A percentile compares a stretch with the other conserved stretches of the same genome.
phyloP scores from a whole-genome alignment of 30 jellyfish, hydroid and myxozoan species.

The Morbakka virulenta region DNA sequence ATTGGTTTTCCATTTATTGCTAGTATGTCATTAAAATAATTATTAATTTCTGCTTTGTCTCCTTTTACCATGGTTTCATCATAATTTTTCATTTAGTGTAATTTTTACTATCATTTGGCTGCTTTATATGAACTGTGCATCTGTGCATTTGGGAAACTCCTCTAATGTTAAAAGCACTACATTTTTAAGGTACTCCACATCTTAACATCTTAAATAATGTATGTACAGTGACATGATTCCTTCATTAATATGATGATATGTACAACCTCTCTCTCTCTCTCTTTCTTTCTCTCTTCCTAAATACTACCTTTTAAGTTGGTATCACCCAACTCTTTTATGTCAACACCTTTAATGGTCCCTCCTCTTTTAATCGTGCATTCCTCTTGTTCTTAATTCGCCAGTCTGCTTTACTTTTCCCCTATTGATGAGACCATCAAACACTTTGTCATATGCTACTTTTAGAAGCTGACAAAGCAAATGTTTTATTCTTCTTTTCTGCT shows the following conservation, averaged over 20 bases:
- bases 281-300: constrained; percentile 15
- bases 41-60: background rate
- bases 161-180: constrained; percentile 30
- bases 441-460: constrained; percentile 16
- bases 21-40: background rate
- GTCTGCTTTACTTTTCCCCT: constrained; percentile 16
- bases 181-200: constrained; percentile 15
- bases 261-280: too few relatives aligned
- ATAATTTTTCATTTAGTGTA: background rate
- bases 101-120: background rate
- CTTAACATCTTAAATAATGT: constrained; percentile 11
- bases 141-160: constrained; percentile 49
- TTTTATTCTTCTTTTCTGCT: constrained; percentile 8
- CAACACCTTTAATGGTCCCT: too few relatives aligned
- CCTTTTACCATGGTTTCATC: background rate
- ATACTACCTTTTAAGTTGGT: constrained; percentile 2
- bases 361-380: too few relatives aligned
- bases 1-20: background rate
- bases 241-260: background rate
- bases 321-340: background rate
- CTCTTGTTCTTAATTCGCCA: constrained; percentile 16
- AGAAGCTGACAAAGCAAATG: background rate
- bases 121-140: constrained; percentile 34
- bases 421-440: constrained; percentile 28
- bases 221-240: constrained; percentile 35